Evolutionary conservation across 2,113 vertebrate genomes (phyloP), one percentile per base, ranked within the genome.

Genomic region (Sylvia atricapilla): DNA sequence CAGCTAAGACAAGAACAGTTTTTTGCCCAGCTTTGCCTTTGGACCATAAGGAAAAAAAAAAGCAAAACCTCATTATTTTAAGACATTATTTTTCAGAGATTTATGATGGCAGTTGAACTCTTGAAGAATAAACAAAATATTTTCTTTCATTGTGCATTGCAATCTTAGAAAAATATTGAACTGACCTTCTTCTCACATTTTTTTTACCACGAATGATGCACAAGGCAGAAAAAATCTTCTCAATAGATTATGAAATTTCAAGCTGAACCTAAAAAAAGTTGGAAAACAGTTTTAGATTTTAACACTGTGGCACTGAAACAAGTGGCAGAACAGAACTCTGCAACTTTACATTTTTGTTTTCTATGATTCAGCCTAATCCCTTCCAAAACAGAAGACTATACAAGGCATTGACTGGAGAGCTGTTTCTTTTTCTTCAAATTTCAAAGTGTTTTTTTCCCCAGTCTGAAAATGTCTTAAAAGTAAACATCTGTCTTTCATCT

Each of bases 401-500:
- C 60, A 46, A 81, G 77, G n/a, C 52, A 74, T 55, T 77, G 67
- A 67, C 50, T 89, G 55, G 63, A 83, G 9, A 37, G 30, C 23
- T 79, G 37, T 76, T 87, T 35, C 78, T 86, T 90, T 94, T 83
- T 53, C 67, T 95, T 90, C 31, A 31, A 28, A 90, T 94, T 90
- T 83, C 93, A 94, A 93, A 66, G 67, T 75, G 35, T 3, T 74
- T 84, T 94, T 94, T 88, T 75, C 35, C 60, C 56, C 81, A 31
- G 30, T 63, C 52, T 90, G 82, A 91, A 93, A 83, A 44, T 31
- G n/a, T 47, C 50, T 94, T 66, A 69, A 90, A 97, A 92, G 53
- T 90, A 96, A 97, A 90, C 88, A 93, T 93, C 62, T 93, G 73
- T 74, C 90, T 96, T 97, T 96, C 78, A 81, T 96, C 73, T 53